Conservation (phyloP, 53 echinoderm and acorn worm genomes). For the Pentamera pediparva region DNA sequence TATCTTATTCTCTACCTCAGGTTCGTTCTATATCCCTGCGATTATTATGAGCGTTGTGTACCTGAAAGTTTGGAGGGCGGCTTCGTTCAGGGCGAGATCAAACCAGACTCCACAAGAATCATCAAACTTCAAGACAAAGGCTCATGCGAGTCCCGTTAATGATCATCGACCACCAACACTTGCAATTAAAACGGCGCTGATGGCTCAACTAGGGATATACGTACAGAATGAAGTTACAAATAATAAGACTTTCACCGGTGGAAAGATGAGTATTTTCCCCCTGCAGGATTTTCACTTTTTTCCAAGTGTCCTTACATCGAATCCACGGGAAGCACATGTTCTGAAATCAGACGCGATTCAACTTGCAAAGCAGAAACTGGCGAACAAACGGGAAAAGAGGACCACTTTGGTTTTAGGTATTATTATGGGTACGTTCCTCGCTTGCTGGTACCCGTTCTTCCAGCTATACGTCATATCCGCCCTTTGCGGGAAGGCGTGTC, state of each 20-base stretch:
- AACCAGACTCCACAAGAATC: neutral
- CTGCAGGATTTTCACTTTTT: too few species aligned
- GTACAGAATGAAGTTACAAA: too few species aligned
- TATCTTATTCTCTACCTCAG: slow-evolving; percentile 91
- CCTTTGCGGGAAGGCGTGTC: slow-evolving; percentile 59
- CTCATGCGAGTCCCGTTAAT: too few species aligned
- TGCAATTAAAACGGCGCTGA: too few species aligned
- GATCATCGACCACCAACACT: too few species aligned
- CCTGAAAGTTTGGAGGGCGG: slow-evolving; percentile 83
- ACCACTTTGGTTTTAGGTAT: slow-evolving; percentile 89
- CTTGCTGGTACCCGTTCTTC: slow-evolving; percentile 96
- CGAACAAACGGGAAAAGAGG: slow-evolving; percentile 81
- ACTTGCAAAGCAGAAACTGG: slow-evolving; percentile 55
- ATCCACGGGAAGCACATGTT: too few species aligned
- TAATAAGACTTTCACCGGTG: too few species aligned
- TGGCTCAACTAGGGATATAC: too few species aligned
- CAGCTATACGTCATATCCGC: slow-evolving; percentile 75
- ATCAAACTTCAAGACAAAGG: too few species aligned
- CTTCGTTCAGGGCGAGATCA: slow-evolving; percentile 64
- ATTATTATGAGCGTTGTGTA: slow-evolving; percentile 89
- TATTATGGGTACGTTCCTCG: slow-evolving; percentile 94
- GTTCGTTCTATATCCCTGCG: slow-evolving; percentile 95
- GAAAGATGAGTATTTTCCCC: too few species aligned
- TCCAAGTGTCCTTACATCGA: too few species aligned
- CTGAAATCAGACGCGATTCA: too few species aligned